These are phyloP conservation scores for Phasia obesa DNA, from an alignment of 2,888 invertebrate species.

Conservation along the genomic window DNA sequence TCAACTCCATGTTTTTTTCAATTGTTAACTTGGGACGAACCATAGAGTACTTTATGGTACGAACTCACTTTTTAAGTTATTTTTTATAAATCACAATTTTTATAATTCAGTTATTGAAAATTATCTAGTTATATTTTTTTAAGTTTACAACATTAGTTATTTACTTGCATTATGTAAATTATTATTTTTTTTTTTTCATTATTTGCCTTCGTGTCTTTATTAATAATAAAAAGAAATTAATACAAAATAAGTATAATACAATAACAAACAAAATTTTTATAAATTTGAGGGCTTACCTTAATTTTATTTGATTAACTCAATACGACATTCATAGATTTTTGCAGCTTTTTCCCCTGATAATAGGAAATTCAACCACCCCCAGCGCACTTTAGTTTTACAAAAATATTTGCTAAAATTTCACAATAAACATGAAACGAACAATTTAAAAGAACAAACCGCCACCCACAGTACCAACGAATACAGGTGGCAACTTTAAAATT, in stretches of 20 bases:
- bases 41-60: too few species aligned
- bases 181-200: too few species aligned
- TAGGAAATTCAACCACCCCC: neutral
- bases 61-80: too few species aligned
- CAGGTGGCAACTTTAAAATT: slow-evolving; percentile 53
- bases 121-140: too few species aligned
- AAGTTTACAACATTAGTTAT: too few species aligned
- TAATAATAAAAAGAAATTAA: neutral
- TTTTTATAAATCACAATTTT: too few species aligned
- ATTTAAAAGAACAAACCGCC: slow-evolving; percentile 8
- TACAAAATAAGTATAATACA: neutral
- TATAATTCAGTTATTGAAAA: too few species aligned
- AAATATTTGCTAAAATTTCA: slow-evolving; percentile 37
- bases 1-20: too few species aligned
- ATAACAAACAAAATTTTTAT: neutral
- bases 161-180: too few species aligned
- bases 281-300: neutral
- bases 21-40: too few species aligned
- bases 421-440: neutral
- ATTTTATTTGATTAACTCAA: neutral
- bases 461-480: slow-evolving; percentile 18
- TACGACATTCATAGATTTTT: neutral
- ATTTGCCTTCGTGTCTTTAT: too few species aligned
- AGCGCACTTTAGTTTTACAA: slow-evolving; percentile 2
- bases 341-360: neutral